Evolutionary conservation across 2,888 invertebrate genomes (phyloP).

Genomic region (Hedychridium roseum): DNA sequence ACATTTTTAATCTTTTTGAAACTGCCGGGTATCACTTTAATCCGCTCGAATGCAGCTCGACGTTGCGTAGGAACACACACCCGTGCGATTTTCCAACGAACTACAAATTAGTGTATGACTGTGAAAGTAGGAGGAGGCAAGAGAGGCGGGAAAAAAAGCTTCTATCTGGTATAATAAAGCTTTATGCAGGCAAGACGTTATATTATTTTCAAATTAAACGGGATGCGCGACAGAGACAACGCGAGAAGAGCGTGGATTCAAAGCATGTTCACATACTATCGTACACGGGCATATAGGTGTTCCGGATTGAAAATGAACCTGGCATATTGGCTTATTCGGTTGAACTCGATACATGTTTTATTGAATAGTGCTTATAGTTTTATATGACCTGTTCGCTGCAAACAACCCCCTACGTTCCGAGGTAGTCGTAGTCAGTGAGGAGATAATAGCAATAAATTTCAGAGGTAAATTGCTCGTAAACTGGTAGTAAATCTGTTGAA

Average conservation of each 20-base stretch:
- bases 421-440: too few relatives aligned
- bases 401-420: too few relatives aligned
- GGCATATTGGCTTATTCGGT: slow-evolving; percentile 29
- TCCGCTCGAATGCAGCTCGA: too few relatives aligned
- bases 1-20: slow-evolving; percentile 3
- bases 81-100: too few relatives aligned
- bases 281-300: slow-evolving; percentile 11
- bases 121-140: not conserved
- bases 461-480: too few relatives aligned
- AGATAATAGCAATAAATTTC: too few relatives aligned
- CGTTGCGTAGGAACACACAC: too few relatives aligned
- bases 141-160: not conserved
- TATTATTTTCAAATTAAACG: slow-evolving; percentile 29
- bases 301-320: slow-evolving; percentile 35
- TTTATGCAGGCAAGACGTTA: slow-evolving; percentile 11
- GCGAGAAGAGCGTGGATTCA: slow-evolving; percentile 17
- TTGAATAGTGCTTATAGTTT: slow-evolving; percentile 34
- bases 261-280: slow-evolving; percentile 10
- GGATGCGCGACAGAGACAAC: slow-evolving; percentile 22
- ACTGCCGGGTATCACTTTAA: too few relatives aligned
- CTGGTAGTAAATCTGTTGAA: too few relatives aligned
- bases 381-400: too few relatives aligned
- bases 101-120: too few relatives aligned
- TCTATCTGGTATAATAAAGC: not conserved
- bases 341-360: slow-evolving; percentile 28